Conservation (phyloP, 2,888 invertebrate genomes). For the Galeruca laticollis region DNA sequence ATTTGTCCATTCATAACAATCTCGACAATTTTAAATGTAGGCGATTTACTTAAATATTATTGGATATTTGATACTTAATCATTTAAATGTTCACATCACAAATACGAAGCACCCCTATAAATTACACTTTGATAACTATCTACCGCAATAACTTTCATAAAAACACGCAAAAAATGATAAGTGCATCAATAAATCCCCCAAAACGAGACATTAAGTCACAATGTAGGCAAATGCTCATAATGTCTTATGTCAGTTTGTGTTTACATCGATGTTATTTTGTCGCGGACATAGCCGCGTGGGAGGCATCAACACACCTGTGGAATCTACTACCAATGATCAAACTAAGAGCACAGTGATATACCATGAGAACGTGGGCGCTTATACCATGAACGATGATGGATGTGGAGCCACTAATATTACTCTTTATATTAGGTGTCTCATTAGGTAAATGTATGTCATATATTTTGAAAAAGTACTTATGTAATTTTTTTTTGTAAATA, state of each 20-base stretch:
- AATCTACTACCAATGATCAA: slow-evolving; percentile 51
- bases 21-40: no score
- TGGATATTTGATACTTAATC: background rate
- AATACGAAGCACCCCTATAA: slow-evolving; percentile 24
- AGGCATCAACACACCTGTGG: slow-evolving; percentile 56
- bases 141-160: slow-evolving; percentile 45
- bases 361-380: slow-evolving; percentile 39
- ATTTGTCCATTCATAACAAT: no score
- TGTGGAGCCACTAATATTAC: slow-evolving; percentile 38
- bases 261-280: slow-evolving; percentile 58
- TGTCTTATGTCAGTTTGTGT: slow-evolving; percentile 56
- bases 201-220: slow-evolving; percentile 56
- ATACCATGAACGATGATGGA: slow-evolving; percentile 39
- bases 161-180: slow-evolving; percentile 52
- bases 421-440: slow-evolving; percentile 29
- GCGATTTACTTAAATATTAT: background rate
- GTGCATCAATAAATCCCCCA: slow-evolving; percentile 53
- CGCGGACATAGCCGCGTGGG: slow-evolving; percentile 54
- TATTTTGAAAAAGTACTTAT: slow-evolving; percentile 1
- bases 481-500: slow-evolving; percentile 6
- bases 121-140: slow-evolving; percentile 47
- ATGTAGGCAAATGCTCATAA: slow-evolving; percentile 56
- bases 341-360: slow-evolving; percentile 41
- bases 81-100: background rate
- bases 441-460: slow-evolving; percentile 30